These are phyloP conservation scores for Manis crassicaudata DNA, from an alignment of 2,797 vertebrate genomes.

Conservation along the genomic window DNA sequence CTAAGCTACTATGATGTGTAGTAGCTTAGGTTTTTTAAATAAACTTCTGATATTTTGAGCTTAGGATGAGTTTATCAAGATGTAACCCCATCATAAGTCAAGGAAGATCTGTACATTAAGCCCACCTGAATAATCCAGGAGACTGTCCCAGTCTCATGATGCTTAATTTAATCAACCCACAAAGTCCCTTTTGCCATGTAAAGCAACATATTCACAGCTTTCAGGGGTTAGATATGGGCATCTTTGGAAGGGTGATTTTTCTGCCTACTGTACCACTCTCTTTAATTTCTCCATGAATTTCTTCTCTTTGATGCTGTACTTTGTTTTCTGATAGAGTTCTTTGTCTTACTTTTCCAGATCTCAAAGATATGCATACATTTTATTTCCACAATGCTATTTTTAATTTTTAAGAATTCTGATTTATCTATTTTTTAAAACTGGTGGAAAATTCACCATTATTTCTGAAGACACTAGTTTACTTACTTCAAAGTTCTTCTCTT, in stretches of 20 bases:
- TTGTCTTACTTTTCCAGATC: not conserved
- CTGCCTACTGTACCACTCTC: not conserved
- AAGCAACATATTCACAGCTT: not conserved
- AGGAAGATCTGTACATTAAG: not conserved
- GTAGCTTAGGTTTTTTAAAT: not conserved
- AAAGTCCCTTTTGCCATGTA: not conserved
- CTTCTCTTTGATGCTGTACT: not conserved
- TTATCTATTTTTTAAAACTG: not conserved
- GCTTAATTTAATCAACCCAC: not conserved
- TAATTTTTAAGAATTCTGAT: slow-evolving; percentile 12
- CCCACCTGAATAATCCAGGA: not conserved
- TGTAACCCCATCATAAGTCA: not conserved
- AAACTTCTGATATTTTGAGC: not conserved
- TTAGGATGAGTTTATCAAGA: not conserved
- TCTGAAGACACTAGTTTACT: not conserved
- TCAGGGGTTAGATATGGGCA: not conserved
- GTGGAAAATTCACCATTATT: not conserved
- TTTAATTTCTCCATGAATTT: not conserved
- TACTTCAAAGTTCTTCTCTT: not conserved
- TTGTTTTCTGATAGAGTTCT: not conserved
- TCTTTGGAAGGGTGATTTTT: not conserved
- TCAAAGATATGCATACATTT: not conserved
- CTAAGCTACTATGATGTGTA: fast-evolving
- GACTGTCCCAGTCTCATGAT: not conserved
- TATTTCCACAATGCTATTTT: not conserved